phyloP scores from a whole-genome alignment of 2,797 vertebrate species.

The Ctenosaura bakeri region DNA sequence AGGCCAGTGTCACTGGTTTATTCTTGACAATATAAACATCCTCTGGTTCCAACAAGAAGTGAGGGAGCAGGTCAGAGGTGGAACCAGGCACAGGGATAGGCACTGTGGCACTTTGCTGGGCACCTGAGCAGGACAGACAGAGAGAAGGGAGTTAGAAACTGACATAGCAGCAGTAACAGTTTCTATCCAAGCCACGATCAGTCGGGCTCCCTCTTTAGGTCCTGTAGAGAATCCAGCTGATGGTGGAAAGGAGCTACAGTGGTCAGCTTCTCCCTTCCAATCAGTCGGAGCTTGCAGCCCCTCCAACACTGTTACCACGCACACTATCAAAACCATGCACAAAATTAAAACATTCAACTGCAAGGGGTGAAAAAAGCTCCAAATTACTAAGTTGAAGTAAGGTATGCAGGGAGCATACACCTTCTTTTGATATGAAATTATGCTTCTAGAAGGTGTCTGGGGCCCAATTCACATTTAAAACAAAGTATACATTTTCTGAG shows the following conservation, averaged over 20 bases:
- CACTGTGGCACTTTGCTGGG: constrained; percentile 90
- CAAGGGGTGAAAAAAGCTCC: too few relatives aligned
- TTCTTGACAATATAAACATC: constrained; percentile 98
- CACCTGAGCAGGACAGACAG: constrained; percentile 79
- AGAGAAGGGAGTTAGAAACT: constrained; percentile 22
- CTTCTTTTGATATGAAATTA: not conserved
- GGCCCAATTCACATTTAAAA: not conserved
- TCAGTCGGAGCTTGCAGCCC: too few relatives aligned
- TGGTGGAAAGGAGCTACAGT: not conserved
- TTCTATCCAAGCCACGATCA: not conserved
- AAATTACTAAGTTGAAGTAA: not conserved
- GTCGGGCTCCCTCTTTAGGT: not conserved
- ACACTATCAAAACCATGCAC: not conserved
- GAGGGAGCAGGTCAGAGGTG: constrained; percentile 92
- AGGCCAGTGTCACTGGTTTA: constrained; percentile 95
- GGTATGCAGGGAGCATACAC: not conserved
- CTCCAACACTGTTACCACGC: not conserved
- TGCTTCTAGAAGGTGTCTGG: not conserved
- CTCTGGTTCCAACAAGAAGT: constrained; percentile 95
- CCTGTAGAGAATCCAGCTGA: not conserved
- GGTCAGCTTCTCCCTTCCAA: not conserved
- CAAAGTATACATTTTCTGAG: not conserved
- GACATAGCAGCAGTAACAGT: not conserved
- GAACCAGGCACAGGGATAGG: constrained; percentile 87
- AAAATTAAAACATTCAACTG: not conserved